A percentile compares a stretch with the other conserved stretches of the same genome.
Conservation (phyloP, 1,140 invertebrate species). For the Papilio machaon region DNA sequence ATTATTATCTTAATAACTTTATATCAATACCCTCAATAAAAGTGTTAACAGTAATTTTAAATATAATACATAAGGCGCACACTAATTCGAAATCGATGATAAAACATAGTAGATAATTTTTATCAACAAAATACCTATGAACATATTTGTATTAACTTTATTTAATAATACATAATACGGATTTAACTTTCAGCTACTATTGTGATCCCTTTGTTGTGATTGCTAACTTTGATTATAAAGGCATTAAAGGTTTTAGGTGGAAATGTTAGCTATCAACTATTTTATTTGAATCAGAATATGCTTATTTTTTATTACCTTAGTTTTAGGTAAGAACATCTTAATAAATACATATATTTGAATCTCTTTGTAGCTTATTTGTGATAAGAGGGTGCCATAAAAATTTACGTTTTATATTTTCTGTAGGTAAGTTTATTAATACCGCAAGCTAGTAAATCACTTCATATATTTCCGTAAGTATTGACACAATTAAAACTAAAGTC, state of each 20-base stretch:
- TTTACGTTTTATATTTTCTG: too few relatives aligned
- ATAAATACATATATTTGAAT: too few relatives aligned
- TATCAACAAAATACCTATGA: conserved; percentile 16
- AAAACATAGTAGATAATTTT: neutral
- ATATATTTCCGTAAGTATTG: too few relatives aligned
- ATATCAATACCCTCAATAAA: conserved; percentile 58
- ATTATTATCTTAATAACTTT: conserved; percentile 54
- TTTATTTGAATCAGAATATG: neutral
- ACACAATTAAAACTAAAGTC: conserved; percentile 43
- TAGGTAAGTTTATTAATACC: too few relatives aligned
- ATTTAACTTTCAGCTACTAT: conserved; percentile 32
- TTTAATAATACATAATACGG: conserved; percentile 17
- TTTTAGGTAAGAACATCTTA: too few relatives aligned
- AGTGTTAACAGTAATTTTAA: conserved; percentile 52
- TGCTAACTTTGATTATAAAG: conserved; percentile 28
- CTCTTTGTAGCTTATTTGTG: too few relatives aligned
- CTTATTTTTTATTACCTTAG: too few relatives aligned
- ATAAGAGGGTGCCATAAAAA: too few relatives aligned
- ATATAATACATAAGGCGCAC: conserved; percentile 12
- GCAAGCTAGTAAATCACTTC: too few relatives aligned
- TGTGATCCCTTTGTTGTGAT: conserved; percentile 28
- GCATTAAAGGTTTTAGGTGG: conserved; percentile 15
- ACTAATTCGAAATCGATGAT: neutral
- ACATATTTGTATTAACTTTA: neutral
- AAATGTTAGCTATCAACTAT: neutral